Base-by-base conservation (phyloP, 30 jellyfish, hydroid and myxozoan species). In the Catostylus mosaicus region DNA sequence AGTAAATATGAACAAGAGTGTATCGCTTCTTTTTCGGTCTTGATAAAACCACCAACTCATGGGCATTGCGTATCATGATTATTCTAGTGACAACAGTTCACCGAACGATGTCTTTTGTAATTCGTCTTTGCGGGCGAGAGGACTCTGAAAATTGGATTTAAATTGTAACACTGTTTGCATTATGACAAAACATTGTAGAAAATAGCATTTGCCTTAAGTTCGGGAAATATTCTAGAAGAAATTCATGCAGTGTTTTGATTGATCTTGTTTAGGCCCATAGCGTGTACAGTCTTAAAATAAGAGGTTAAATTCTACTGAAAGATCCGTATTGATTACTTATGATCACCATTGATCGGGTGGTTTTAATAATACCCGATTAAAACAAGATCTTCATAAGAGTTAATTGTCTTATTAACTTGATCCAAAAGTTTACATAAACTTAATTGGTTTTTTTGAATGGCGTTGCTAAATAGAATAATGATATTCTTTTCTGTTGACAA, bases 261-360 rank as follows among this genome's bases (percentile, higher is more conserved):
- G 59, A 34, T 68, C 64, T 35, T 16, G n/a, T 33, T 68, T 37
- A 33, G 59, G 80, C 65, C 54, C 64, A 37, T 68, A 34, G 59
- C 65, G 59, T 68, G 80, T 68, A 68, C 80, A 34, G 80, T 33
- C 80, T 68, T 68, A 33, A 46, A 18, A 35, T 36, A 33, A 66
- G 80, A 68, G 34, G 80, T 38, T 16, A 37, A 35, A n/a, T 12
- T 18, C 64, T 18, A 35, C 63, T 33, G 80, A 68, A 74, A 74
- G 85, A 57, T 30, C 63, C 56, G 50, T n/a, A n/a, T n/a, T n/a
- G n/a, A n/a, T n/a, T n/a, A n/a, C n/a, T n/a, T n/a, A n/a, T n/a
- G n/a, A n/a, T n/a, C n/a, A n/a, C n/a, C 75, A 26, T 74, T 50
- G 85, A 48, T 74, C 50, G n/a, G 27, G 57, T 34, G 85, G 85